Base-by-base conservation (phyloP, 2,113 vertebrate genomes). In the Oxyura jamaicensis region DNA sequence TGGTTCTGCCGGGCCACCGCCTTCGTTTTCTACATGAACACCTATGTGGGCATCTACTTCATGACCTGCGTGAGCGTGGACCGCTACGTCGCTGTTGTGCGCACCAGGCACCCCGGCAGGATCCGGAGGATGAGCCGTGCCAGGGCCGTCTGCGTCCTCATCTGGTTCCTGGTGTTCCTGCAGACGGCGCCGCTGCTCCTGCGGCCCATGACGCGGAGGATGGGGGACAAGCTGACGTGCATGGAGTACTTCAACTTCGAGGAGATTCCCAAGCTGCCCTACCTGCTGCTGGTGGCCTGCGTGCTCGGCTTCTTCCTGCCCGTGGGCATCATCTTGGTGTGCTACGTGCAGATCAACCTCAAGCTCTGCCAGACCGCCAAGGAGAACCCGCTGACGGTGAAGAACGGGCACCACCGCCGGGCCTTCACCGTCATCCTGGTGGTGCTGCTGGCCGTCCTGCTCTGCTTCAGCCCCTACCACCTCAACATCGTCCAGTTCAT, bases 51-150 rank as follows among this genome's bases (percentile, higher is more conserved):
- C 58, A 98, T 99, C 62, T 98, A 98, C 86, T 98, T 99, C 96
- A 98, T 98, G 98, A 98, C 98, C 39, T 99, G 98, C 0, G 97
- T 99, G 86, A 99, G 98, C 1, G 93, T 98, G 91, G 99, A 99
- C 94, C 97, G 98, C 50, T 99, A 98, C 65, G 86, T 99, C 5
- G 99, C 98, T 0, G 98, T 99, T 97, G 98, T 99, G 66, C 97
- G 97, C 58, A 96, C 98, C 39, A 98, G 96, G n/a, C 94, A 90
- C 28, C 90, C 98, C 2, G 75, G 95, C 86, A 96, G 88, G 66
- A 90, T 98, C 75, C 94, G 97, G 28, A 98, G 96, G 19, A 76
- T 95, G 4, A 86, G 93, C 83, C 88, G 96, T 15, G 98, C 98
- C 15, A 97, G 94, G 81, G 86, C 84, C 3, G 71, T 98, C 92